These are phyloP conservation scores for Atherix ibis DNA, from an alignment of 2,888 invertebrate genomes.

Conservation along the genomic window DNA sequence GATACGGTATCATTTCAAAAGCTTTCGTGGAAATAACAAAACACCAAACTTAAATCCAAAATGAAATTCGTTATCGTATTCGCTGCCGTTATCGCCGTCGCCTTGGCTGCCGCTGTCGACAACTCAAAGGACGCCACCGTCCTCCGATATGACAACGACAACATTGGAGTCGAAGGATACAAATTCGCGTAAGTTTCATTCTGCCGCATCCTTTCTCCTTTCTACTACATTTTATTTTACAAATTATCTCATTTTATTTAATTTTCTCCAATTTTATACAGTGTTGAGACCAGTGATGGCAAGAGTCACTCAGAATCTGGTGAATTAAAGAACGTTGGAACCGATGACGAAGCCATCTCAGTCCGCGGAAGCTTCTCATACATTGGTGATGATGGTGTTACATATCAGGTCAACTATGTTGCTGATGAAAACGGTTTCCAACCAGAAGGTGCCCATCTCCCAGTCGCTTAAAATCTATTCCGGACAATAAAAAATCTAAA, in stretches of 20 bases:
- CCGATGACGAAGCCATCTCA: slow-evolving; percentile 32
- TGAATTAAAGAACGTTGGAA: slow-evolving; percentile 33
- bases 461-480: too few species aligned
- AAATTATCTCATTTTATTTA: neutral
- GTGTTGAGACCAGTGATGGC: slow-evolving; percentile 43
- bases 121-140: slow-evolving; percentile 39
- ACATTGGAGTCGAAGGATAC: slow-evolving; percentile 38
- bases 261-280: slow-evolving; percentile 16
- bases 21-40: too few species aligned
- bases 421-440: slow-evolving; percentile 20
- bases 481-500: too few species aligned
- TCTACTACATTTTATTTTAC: neutral
- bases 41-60: too few species aligned
- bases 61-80: slow-evolving; percentile 24
- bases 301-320: slow-evolving; percentile 33
- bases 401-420: slow-evolving; percentile 34
- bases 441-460: slow-evolving; percentile 29
- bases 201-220: too few species aligned
- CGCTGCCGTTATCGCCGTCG: slow-evolving; percentile 21
- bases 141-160: slow-evolving; percentile 43
- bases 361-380: slow-evolving; percentile 34
- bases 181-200: slow-evolving; percentile 37
- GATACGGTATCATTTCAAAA: too few species aligned
- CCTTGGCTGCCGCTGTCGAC: slow-evolving; percentile 20
- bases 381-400: slow-evolving; percentile 36